Evolutionary conservation across 2,888 invertebrate species (phyloP), one percentile per base, ranked within the genome.

Genomic region (Epistrophe grossulariae): DNA sequence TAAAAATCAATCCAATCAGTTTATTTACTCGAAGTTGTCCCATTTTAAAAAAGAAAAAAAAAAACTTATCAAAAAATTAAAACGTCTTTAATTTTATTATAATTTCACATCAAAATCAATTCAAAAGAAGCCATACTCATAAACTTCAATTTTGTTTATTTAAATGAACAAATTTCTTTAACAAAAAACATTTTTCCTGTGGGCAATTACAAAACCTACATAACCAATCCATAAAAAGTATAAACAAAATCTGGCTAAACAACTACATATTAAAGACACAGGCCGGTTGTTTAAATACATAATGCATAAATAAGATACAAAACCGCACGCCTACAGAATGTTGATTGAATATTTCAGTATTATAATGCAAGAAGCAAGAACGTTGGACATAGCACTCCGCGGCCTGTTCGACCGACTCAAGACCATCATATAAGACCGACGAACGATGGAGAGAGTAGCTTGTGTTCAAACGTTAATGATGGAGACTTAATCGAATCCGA

Each of bases 171-270:
- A 60, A 45, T 8, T 6, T 68, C 60, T 52, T 40, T 24, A 19
- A 70, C 5, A 40, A 70, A 55, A 48, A 50, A 13, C n/a, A 6
- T 28, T 55, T 70, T 55, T n/a, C 52, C 52, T 45, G 13, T 52
- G 62, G 50, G 62, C 85, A 85, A 85, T 81, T 81, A 81, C 70
- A 78, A 85, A 74, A 62, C 70, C 70, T n/a, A 40, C 73, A 64
- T 73, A 62, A 24, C 40, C 19, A 78, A 85, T 78, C 81, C 62
- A 77, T 85, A 81, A 85, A 78, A 78, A n/a, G n/a, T 81, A 73
- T 62, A 81, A 80, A 64, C 72, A 62, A 77, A 24, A 77, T 78
- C 59, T 48, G 68, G 68, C 73, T 24, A 17, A 78, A 40, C 70
- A 73, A 78, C 72, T 72, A 59, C 0, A 5, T 5, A 28, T 15